A percentile compares a stretch with the other conserved stretches of the same genome.
phyloP scores from a whole-genome alignment of 2,113 vertebrate genomes.

The Corythoichthys haematopterus region DNA sequence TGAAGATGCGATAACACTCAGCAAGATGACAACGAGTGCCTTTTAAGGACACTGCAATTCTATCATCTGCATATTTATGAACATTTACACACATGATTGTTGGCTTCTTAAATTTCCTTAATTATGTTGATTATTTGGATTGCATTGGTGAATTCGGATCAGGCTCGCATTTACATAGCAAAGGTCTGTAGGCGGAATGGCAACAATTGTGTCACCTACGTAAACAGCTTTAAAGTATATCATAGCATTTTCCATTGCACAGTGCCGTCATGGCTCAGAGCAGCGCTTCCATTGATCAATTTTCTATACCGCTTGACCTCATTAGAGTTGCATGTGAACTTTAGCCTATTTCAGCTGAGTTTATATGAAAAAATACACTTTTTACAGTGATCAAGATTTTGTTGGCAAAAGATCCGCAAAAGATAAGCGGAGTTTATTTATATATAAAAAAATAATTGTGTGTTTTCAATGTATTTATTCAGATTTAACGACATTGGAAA shows the following conservation, averaged over 20 bases:
- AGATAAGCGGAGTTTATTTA: too few relatives aligned
- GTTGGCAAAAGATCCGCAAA: too few relatives aligned
- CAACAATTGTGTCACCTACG: background rate
- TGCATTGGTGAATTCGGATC: background rate
- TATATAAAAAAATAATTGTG: too few relatives aligned
- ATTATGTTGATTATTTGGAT: background rate
- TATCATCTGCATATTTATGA: background rate
- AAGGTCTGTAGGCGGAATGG: background rate
- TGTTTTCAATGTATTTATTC: too few relatives aligned
- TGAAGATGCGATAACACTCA: constrained; percentile 11
- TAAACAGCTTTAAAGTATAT: background rate
- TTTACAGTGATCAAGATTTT: too few relatives aligned
- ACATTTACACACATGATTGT: background rate
- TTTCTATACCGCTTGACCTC: background rate
- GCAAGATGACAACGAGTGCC: background rate
- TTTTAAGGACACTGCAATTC: constrained; percentile 9
- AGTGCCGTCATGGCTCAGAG: background rate
- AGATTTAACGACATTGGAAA: too few relatives aligned
- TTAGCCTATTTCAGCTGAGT: too few relatives aligned
- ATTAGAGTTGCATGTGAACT: background rate
- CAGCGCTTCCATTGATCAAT: background rate
- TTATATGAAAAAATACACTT: too few relatives aligned
- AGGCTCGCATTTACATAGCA: background rate
- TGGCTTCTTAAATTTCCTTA: background rate
- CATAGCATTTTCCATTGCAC: background rate